phyloP scores from a whole-genome alignment of 2,797 vertebrate genomes.

The Cryptoprocta ferox region DNA sequence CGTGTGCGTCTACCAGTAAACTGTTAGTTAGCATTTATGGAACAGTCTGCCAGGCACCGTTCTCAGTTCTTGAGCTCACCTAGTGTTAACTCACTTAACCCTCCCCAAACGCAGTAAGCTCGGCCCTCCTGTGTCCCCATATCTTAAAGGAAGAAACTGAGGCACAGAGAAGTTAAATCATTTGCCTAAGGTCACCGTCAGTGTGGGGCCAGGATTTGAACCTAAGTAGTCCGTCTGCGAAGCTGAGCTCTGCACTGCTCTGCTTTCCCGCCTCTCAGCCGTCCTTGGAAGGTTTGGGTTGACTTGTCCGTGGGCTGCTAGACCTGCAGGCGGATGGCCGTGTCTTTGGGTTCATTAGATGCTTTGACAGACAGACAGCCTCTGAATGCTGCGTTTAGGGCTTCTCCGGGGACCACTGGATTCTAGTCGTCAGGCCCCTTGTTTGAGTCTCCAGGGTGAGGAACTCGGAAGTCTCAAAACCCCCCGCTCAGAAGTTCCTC shows the following conservation, averaged over 20 bases:
- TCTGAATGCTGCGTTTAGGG: background rate
- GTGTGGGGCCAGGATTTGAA: background rate
- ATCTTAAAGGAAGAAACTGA: slow-evolving; percentile 32
- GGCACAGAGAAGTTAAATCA: background rate
- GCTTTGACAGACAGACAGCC: background rate
- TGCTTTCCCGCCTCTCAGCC: background rate
- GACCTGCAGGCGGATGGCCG: background rate
- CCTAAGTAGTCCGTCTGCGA: background rate
- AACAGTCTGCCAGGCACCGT: background rate
- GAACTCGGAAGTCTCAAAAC: slow-evolving; percentile 7
- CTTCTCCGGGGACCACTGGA: background rate
- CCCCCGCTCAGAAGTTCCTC: background rate
- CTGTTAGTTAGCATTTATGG: background rate
- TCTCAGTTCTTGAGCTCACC: background rate
- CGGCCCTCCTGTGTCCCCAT: background rate
- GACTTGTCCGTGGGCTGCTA: background rate
- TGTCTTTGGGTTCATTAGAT: background rate
- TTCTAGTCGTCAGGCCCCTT: background rate
- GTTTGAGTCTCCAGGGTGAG: background rate
- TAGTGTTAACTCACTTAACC: background rate
- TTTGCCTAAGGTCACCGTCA: background rate
- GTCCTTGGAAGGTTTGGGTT: background rate
- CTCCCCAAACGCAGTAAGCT: background rate
- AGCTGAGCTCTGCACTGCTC: background rate
- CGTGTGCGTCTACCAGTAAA: background rate